phyloP scores from a whole-genome alignment of 2,888 invertebrate species.

The Oxystoma pomonae region DNA sequence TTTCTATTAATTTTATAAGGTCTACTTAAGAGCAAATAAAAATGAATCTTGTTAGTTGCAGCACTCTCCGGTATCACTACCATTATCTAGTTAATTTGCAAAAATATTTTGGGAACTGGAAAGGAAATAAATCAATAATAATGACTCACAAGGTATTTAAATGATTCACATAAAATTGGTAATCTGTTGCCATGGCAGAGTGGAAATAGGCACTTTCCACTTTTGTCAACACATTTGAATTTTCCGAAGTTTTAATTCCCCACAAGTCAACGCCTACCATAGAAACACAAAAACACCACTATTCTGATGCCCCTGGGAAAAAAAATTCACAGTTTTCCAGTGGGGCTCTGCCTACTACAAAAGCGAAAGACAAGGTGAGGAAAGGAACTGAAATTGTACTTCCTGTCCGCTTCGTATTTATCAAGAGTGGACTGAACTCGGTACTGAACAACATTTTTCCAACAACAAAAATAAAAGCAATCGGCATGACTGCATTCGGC shows the following conservation, averaged over 20 bases:
- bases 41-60: too few species aligned
- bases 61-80: too few species aligned
- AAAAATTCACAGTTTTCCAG: too few species aligned
- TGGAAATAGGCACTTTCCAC: neutral
- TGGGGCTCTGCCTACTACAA: neutral
- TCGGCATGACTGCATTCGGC: constrained; percentile 27
- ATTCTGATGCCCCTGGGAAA: too few species aligned
- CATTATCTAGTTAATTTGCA: too few species aligned
- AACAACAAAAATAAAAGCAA: constrained; percentile 36
- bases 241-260: too few species aligned
- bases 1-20: too few species aligned
- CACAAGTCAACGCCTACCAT: too few species aligned
- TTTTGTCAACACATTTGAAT: too few species aligned
- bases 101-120: too few species aligned
- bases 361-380: neutral
- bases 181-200: constrained; percentile 36
- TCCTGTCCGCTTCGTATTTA: constrained; percentile 33
- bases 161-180: constrained; percentile 46
- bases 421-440: constrained; percentile 33
- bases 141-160: constrained; percentile 43
- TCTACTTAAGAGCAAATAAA: too few species aligned
- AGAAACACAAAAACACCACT: too few species aligned
- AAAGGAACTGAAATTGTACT: constrained; percentile 31
- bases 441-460: constrained; percentile 30
- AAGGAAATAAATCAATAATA: constrained; percentile 27